These are phyloP conservation scores for Orthonychiurus folsomi DNA, from an alignment of 2,888 invertebrate genomes.

Conservation along the genomic window DNA sequence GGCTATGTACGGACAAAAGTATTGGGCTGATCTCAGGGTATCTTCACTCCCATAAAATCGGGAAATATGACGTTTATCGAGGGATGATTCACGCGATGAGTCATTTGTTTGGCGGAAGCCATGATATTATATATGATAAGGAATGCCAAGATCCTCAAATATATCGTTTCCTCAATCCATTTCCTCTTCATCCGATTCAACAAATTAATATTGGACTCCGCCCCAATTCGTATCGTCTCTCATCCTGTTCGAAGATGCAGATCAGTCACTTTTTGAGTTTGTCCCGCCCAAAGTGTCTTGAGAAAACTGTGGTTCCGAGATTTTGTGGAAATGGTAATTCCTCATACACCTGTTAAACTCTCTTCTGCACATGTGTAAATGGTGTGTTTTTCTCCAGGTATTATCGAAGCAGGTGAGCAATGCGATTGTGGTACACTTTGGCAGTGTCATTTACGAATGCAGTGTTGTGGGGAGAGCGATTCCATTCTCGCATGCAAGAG, in stretches of 20 bases:
- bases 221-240: slow-evolving; percentile 27
- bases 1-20: background rate
- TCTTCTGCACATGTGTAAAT: too few species aligned
- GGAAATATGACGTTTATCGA: slow-evolving; percentile 25
- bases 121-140: slow-evolving; percentile 17
- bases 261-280: slow-evolving; percentile 24
- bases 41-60: slow-evolving; percentile 24
- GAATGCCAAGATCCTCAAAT: slow-evolving; percentile 12
- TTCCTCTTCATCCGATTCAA: slow-evolving; percentile 23
- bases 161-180: slow-evolving; percentile 24
- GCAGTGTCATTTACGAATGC: slow-evolving; percentile 21
- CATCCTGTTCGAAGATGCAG: slow-evolving; percentile 26
- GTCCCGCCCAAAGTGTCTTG: slow-evolving; percentile 18
- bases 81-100: slow-evolving; percentile 25
- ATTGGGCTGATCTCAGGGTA: slow-evolving; percentile 20
- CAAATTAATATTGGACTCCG: slow-evolving; percentile 27
- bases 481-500: slow-evolving; percentile 18
- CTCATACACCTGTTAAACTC: too few species aligned
- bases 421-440: slow-evolving; percentile 28
- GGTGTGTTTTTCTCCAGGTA: too few species aligned
- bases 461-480: slow-evolving; percentile 30
- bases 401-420: slow-evolving; percentile 22
- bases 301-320: background rate
- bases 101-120: slow-evolving; percentile 30
- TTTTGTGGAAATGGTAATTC: slow-evolving; percentile 38